These are phyloP conservation scores for Lampris incognitus DNA, from an alignment of 2,113 vertebrate species.

Conservation along the genomic window DNA sequence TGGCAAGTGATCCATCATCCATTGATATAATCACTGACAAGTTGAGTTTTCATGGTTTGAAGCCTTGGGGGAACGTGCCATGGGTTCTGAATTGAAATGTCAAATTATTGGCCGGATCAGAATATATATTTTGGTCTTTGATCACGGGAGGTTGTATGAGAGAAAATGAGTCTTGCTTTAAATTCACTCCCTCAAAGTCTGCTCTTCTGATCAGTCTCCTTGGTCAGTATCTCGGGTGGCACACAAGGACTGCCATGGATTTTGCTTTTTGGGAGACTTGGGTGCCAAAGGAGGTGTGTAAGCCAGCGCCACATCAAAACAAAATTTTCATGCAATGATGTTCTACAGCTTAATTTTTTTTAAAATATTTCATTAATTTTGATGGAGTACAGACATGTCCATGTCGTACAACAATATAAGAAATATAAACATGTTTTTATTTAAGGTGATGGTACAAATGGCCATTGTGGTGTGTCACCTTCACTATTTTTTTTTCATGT, in stretches of 20 bases:
- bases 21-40: background rate
- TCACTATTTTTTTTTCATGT: no score
- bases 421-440: no score
- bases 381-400: no score
- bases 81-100: background rate
- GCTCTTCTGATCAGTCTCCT: background rate
- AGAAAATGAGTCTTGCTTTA: background rate
- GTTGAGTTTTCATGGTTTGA: background rate
- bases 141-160: background rate
- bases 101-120: background rate
- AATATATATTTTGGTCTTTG: constrained; percentile 1
- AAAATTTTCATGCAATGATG: no score
- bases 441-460: no score
- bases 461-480: no score
- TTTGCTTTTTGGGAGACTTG: no score
- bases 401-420: no score
- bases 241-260: background rate
- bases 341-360: no score
- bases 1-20: background rate
- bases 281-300: no score
- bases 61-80: background rate
- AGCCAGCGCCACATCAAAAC: no score
- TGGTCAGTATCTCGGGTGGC: background rate
- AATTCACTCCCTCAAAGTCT: background rate
- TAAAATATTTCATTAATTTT: no score